phyloP scores from a whole-genome alignment of 53 echinoderm and acorn worm genomes.

The Apostichopus leukothele region DNA sequence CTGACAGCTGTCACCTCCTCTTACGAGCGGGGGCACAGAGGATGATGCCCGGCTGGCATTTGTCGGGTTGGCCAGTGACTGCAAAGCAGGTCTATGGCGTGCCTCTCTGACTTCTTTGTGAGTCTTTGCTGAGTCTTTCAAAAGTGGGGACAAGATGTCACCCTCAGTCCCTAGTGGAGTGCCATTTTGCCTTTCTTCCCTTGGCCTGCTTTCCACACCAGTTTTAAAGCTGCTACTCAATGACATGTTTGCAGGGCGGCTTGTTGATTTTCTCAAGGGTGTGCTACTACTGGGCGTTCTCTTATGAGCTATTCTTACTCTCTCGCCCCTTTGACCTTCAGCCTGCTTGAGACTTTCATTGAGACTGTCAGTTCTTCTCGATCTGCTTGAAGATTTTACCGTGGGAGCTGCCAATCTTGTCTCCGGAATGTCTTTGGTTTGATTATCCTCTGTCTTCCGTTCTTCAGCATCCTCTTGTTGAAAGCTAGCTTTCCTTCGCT shows the following conservation, averaged over 20 bases:
- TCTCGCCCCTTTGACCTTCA: not conserved
- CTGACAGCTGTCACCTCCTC: not conserved
- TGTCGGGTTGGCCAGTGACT: not conserved
- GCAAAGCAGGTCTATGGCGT: not conserved
- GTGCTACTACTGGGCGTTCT: not conserved
- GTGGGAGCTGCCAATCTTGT: not conserved
- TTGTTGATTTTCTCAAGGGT: not conserved
- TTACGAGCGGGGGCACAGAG: not conserved
- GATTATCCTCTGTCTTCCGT: not conserved
- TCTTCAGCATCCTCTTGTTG: not conserved
- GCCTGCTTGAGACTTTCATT: constrained; percentile 19
- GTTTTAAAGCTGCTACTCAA: constrained; percentile 8
- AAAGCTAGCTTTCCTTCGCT: not conserved
- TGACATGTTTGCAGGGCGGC: too few species aligned
- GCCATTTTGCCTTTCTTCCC: not conserved
- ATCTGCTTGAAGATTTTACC: constrained; percentile 20
- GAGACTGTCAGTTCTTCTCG: not conserved
- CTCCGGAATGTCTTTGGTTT: not conserved
- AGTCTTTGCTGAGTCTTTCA: not conserved
- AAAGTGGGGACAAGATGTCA: not conserved
- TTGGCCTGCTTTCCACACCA: not conserved
- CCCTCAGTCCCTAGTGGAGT: not conserved
- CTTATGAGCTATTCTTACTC: not conserved
- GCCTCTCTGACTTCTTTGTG: not conserved
- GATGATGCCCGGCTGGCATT: not conserved